Conservation (phyloP, 2,888 invertebrate species). For the Oxyteleia sp. region DNA sequence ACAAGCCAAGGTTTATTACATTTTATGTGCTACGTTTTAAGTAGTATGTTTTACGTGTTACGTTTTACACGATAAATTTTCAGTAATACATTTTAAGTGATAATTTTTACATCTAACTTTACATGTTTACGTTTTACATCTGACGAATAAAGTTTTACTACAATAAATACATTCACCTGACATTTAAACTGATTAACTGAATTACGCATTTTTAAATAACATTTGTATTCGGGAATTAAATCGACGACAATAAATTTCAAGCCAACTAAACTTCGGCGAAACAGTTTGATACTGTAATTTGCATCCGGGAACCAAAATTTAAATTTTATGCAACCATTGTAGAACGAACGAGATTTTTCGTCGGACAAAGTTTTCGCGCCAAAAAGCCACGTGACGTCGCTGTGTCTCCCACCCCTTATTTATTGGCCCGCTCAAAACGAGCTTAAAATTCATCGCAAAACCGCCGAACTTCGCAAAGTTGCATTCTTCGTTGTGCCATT, state of each 20-base stretch:
- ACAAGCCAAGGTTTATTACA: no score
- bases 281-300: background rate
- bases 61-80: no score
- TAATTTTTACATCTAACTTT: no score
- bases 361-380: slow-evolving; percentile 12
- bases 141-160: no score
- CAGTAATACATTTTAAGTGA: no score
- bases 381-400: slow-evolving; percentile 17
- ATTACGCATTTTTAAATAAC: no score
- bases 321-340: slow-evolving; percentile 4
- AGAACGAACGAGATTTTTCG: slow-evolving; percentile 12
- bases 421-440: slow-evolving; percentile 31
- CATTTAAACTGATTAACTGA: no score
- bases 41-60: no score
- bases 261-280: background rate
- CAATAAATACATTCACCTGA: no score
- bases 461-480: slow-evolving; percentile 55
- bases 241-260: background rate
- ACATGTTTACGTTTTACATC: no score
- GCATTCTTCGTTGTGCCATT: slow-evolving; percentile 61
- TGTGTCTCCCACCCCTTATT: slow-evolving; percentile 20
- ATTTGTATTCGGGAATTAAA: background rate
- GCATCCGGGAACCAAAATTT: slow-evolving; percentile 4
- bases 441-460: slow-evolving; percentile 56
- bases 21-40: no score